These are phyloP conservation scores for Chrysolina oricalcia DNA, from an alignment of 2,888 invertebrate species.

Conservation along the genomic window DNA sequence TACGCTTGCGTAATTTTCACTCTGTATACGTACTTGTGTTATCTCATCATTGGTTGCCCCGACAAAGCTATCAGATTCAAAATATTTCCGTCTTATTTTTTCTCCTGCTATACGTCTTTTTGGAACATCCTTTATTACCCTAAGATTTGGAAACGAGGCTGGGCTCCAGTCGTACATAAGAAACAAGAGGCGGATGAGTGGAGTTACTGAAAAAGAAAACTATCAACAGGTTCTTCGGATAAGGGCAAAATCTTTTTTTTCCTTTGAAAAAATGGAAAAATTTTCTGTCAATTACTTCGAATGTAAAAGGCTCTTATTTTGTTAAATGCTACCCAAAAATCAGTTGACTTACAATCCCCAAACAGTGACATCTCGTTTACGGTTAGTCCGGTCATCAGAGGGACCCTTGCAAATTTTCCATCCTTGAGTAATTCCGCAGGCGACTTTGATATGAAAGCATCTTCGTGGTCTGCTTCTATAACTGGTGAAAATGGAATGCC, in stretches of 20 bases:
- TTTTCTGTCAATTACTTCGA: no score
- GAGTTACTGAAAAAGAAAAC: constrained; percentile 18
- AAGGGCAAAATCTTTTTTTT: not conserved
- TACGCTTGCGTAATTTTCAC: no score
- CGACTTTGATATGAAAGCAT: constrained; percentile 18
- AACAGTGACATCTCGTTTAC: constrained; percentile 27
- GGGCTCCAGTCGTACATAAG: constrained; percentile 32
- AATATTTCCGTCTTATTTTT: constrained; percentile 33
- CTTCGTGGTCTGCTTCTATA: constrained; percentile 31
- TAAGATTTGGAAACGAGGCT: constrained; percentile 32
- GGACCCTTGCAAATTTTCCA: constrained; percentile 27
- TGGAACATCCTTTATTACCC: not conserved
- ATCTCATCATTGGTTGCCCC: constrained; percentile 21
- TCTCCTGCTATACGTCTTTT: constrained; percentile 24
- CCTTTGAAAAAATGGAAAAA: no score
- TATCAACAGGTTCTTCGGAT: not conserved
- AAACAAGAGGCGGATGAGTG: constrained; percentile 2
- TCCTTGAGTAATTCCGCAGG: constrained; percentile 6
- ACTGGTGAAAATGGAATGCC: constrained; percentile 30
- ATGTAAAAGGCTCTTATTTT: no score
- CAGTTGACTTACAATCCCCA: constrained; percentile 19
- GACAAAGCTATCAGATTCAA: constrained; percentile 16
- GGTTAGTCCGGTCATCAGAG: constrained; percentile 29
- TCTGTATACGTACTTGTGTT: constrained; percentile 26
- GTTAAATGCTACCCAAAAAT: not conserved